These are phyloP conservation scores for Forbesichthys agassizii DNA, from an alignment of 2,113 vertebrate genomes.

Conservation along the genomic window DNA sequence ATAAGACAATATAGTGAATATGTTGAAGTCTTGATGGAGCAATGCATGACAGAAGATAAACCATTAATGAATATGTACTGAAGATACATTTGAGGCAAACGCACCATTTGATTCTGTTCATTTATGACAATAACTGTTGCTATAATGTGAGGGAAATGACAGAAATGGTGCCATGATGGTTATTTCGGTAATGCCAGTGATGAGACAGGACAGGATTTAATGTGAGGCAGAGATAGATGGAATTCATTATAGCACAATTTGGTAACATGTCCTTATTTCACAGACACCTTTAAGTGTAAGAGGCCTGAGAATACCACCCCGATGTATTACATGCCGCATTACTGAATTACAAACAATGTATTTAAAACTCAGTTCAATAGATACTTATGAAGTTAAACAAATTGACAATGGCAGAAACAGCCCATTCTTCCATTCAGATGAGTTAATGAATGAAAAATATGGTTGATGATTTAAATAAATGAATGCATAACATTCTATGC, in stretches of 20 bases:
- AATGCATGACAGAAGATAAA: background rate
- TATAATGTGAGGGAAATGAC: slow-evolving; percentile 8
- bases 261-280: too few species aligned
- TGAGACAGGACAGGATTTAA: background rate
- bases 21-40: slow-evolving; percentile 13
- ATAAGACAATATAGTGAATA: slow-evolving; percentile 42
- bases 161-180: background rate
- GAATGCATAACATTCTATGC: background rate
- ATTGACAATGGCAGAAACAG: too few species aligned
- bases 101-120: background rate
- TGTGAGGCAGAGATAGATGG: background rate
- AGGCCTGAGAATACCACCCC: too few species aligned
- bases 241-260: too few species aligned
- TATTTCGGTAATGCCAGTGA: background rate
- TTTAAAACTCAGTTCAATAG: too few species aligned
- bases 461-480: background rate
- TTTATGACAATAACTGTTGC: background rate
- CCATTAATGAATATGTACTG: slow-evolving; percentile 9
- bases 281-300: too few species aligned
- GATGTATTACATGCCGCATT: too few species aligned
- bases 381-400: too few species aligned
- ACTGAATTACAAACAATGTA: too few species aligned
- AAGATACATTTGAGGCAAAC: background rate
- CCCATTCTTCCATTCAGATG: too few species aligned
- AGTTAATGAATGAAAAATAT: too few species aligned